Base-by-base conservation (phyloP, 1,140 invertebrate genomes). In the Alviniconcha marisindica region DNA sequence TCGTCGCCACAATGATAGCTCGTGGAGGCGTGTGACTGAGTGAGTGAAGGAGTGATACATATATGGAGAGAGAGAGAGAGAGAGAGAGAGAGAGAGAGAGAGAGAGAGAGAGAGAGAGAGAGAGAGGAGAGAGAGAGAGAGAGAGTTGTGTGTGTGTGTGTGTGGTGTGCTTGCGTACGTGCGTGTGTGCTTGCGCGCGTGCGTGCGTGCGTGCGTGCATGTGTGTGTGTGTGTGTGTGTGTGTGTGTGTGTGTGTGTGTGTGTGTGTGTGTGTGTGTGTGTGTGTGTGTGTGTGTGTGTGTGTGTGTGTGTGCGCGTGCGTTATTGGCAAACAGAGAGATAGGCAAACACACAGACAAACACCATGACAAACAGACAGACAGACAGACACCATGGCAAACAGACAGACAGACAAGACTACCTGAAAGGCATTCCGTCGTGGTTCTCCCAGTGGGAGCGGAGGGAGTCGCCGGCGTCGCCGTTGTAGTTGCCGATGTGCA, bases 371-470 rank as follows among this genome's bases (percentile, higher is more conserved):
- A 4, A 69, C 66, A 69, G n/a, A 69, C 66, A 69, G n/a, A 69
- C 66, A 69, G n/a, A 69, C 12, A 69, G n/a, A 69, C 66, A 69
- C 66, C 4, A 24, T n/a, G n/a, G n/a, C n/a, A 69, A 24, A 69
- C 66, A 69, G n/a, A 69, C 60, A 12, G 7, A 66, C 60, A 66
- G 2, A 36, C 66, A 48, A 60, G 10, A 15, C 60, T 10, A 80
- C 78, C 95, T 96, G 90, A 96, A 97, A 88, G 95, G 95, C 91
- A 95, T 95, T 0, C 95, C 95, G 28, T 96, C 95, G 87, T 96
- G 96, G 77, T 89, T 90, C 69, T 91, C 89, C 85, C 90, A 91
- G 42, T 87, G 82, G 69, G 92, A 90, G 81, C 89, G 90, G 85
- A 93, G 82, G 12, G 92, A 92, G 88, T 93, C 92, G 21, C 92